Evolutionary conservation across 1,140 invertebrate species (phyloP), one percentile per base, ranked within the genome.

Genomic region (Solen grandis): DNA sequence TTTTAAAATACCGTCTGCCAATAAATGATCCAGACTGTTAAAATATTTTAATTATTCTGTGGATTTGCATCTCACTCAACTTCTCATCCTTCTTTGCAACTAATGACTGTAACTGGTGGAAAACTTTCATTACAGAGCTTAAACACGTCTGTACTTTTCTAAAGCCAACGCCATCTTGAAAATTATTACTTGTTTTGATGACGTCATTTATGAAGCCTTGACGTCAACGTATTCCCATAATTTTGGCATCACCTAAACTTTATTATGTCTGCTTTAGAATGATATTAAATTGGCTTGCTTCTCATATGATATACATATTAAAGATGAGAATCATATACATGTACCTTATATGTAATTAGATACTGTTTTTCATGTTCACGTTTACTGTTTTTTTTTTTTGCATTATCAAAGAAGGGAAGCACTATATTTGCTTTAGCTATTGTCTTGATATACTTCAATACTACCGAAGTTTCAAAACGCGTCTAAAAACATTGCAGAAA

Each of bases 31-130:
- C 52, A 16, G 68, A 5, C 25, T 33, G 36, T 25, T 72, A 46
- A 72, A 72, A 69, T 29, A 38, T 25, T 29, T 29, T 2, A 38
- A 69, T n/a, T 38, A 69, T 69, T 69, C 66, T 69, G 8, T 69
- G 50, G 2, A 65, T 36, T 13, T 65, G 31, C 33, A 33, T 35
- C 35, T 65, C 41, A n/a, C 41, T 22, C 3, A 65, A 2, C 10
- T 65, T 38, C n/a, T 33, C 35, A 19, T 38, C 16, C 5, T 1
- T 68, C 50, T 68, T 68, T 68, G 2, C 29, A 19, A 55, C 33
- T 72, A 14, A 72, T 36, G 27, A 57, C 68, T 33, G 68, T 72
- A 33, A 33, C 22, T 5, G 33, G 68, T 55, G 50, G 57, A 25
- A 31, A 38, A 35, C 50, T 57, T 72, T 57, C 2, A 38, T 55